A percentile compares a stretch with the other conserved stretches of the same genome.
phyloP scores from a whole-genome alignment of 2,797 vertebrate genomes.

The Lepidocolaptes lacrymiger region DNA sequence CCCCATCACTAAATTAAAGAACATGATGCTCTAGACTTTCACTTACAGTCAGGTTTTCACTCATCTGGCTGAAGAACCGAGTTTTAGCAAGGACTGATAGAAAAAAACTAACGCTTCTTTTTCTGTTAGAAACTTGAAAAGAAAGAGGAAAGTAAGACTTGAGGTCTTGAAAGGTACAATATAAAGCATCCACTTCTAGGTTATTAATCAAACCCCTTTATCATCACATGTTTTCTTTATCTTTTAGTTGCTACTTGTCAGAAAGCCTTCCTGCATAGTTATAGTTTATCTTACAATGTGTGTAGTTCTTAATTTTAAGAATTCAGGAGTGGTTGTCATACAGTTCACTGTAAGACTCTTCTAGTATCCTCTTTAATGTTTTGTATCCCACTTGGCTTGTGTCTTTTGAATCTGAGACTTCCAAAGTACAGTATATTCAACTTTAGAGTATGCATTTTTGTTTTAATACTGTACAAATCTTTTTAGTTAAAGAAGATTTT shows the following conservation, averaged over 20 bases:
- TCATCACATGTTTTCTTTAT: neutral
- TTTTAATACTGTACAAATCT: neutral
- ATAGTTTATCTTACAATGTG: neutral
- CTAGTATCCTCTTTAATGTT: neutral
- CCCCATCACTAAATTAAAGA: slow-evolving; percentile 8
- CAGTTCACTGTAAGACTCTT: neutral
- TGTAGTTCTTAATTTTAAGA: neutral
- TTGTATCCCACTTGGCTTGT: neutral
- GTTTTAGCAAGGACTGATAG: neutral
- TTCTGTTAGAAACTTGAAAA: neutral
- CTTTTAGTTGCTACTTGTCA: neutral
- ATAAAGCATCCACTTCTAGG: neutral
- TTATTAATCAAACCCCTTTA: neutral
- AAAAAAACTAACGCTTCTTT: neutral
- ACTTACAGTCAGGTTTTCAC: neutral
- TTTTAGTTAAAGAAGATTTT: neutral
- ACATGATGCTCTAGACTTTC: neutral
- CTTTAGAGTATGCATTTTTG: neutral
- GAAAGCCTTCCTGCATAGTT: neutral
- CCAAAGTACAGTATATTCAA: neutral
- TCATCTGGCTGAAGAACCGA: accelerated
- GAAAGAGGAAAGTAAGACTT: neutral
- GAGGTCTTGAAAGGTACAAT: neutral
- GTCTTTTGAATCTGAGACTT: neutral
- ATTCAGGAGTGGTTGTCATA: neutral